Percentiles rank a stretch among this genome's conserved stretches.
phyloP scores from a whole-genome alignment of 2,113 vertebrate genomes.

The Bettongia penicillata region DNA sequence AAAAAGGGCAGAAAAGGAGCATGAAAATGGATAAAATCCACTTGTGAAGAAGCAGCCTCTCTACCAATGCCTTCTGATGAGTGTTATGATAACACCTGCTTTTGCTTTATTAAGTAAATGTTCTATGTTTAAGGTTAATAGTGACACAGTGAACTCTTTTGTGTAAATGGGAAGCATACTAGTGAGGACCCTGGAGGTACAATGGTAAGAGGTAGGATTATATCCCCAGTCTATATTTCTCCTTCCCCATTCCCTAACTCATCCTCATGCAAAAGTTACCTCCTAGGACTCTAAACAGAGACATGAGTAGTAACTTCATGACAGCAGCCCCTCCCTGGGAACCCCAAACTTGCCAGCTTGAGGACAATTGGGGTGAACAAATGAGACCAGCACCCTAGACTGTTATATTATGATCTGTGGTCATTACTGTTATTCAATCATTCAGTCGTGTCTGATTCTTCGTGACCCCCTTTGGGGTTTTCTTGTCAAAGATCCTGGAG shows the following conservation, averaged over 20 bases:
- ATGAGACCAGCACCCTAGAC: not conserved
- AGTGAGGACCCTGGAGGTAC: not conserved
- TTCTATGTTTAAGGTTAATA: not conserved
- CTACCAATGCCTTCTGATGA: not conserved
- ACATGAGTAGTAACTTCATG: not conserved
- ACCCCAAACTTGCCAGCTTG: not conserved
- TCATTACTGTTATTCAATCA: too few species aligned
- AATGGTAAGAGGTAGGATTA: not conserved
- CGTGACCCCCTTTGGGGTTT: too few species aligned
- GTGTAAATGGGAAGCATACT: not conserved
- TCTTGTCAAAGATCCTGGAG: too few species aligned
- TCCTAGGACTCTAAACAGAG: not conserved
- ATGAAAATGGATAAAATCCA: not conserved
- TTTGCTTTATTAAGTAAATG: not conserved
- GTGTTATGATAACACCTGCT: not conserved
- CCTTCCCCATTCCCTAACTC: fast-evolving
- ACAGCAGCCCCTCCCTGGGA: not conserved
- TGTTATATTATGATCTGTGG: not conserved
- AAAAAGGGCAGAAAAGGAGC: not conserved
- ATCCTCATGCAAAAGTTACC: not conserved
- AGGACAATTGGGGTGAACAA: not conserved
- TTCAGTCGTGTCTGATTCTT: too few species aligned
- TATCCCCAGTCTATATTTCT: not conserved
- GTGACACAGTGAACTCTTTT: not conserved
- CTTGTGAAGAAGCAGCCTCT: not conserved